phyloP scores from a whole-genome alignment of 2,113 vertebrate species.

The Erythrolamprus reginae region DNA sequence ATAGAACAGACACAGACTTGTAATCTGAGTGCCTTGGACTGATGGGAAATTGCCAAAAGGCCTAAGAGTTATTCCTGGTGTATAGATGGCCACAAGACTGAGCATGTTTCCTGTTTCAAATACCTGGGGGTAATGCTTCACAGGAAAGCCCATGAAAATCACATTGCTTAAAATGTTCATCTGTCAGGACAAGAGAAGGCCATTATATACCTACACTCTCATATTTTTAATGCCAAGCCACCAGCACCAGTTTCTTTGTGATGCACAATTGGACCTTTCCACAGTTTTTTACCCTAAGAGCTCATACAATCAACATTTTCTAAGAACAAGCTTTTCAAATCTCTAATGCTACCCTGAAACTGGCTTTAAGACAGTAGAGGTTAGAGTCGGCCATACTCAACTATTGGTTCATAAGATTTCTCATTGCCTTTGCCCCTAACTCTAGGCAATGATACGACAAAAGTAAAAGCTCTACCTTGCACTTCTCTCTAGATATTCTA shows the following conservation, averaged over 20 bases:
- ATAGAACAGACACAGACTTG: not conserved
- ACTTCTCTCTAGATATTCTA: not conserved
- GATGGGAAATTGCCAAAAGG: not conserved
- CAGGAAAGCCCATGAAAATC: not conserved
- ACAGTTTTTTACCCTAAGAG: not conserved
- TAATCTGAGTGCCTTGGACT: not conserved
- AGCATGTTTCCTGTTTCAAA: not conserved
- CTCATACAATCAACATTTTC: not conserved
- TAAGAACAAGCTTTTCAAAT: not conserved
- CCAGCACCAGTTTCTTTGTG: not conserved
- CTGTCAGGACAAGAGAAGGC: not conserved
- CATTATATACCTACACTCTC: not conserved
- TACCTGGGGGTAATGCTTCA: not conserved
- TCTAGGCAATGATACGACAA: not conserved
- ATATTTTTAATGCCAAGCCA: not conserved
- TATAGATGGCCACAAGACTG: not conserved
- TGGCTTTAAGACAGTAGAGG: not conserved
- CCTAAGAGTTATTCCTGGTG: not conserved
- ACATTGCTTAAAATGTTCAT: not conserved
- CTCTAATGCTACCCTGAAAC: not conserved
- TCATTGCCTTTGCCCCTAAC: not conserved
- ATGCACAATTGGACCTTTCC: not conserved
- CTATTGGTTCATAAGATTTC: not conserved
- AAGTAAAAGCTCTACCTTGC: not conserved
- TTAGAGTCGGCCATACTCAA: not conserved